Conservation (phyloP, 1,140 invertebrate species). For the Solen grandis region DNA sequence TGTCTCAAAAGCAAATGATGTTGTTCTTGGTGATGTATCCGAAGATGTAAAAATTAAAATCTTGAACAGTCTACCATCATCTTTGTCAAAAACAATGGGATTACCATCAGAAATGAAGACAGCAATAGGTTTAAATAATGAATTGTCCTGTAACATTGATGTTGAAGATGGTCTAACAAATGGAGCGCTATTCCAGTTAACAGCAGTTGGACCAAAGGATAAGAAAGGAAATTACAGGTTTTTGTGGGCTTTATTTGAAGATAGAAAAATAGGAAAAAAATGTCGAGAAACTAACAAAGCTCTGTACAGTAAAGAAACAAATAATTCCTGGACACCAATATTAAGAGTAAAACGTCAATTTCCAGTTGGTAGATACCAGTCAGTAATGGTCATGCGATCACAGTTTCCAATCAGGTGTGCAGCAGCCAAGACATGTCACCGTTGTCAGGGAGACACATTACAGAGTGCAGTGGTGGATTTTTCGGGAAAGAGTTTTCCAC, state of each 20-base stretch:
- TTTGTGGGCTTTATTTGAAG: constrained; percentile 1
- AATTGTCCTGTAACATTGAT: neutral
- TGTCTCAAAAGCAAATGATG: no score
- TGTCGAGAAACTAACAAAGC: neutral
- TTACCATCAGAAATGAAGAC: neutral
- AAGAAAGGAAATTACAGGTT: neutral
- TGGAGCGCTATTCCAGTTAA: neutral
- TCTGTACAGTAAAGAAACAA: neutral
- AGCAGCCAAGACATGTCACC: constrained; percentile 48
- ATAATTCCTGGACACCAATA: constrained; percentile 15
- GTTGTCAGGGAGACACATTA: constrained; percentile 51
- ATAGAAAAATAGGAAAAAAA: neutral
- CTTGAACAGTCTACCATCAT: no score
- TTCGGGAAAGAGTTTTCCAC: neutral
- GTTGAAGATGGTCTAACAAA: neutral
- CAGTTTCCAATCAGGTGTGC: constrained; percentile 33
- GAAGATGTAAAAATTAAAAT: no score
- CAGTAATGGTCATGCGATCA: neutral
- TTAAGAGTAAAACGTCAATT: constrained; percentile 29
- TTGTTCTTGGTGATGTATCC: no score
- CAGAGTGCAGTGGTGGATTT: constrained; percentile 44
- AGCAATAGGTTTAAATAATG: neutral
- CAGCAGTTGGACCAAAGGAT: neutral
- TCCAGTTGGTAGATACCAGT: constrained; percentile 23
- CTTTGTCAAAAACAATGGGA: neutral